Conservation (phyloP, 1,140 invertebrate species). For the Drosophila takahashii region DNA sequence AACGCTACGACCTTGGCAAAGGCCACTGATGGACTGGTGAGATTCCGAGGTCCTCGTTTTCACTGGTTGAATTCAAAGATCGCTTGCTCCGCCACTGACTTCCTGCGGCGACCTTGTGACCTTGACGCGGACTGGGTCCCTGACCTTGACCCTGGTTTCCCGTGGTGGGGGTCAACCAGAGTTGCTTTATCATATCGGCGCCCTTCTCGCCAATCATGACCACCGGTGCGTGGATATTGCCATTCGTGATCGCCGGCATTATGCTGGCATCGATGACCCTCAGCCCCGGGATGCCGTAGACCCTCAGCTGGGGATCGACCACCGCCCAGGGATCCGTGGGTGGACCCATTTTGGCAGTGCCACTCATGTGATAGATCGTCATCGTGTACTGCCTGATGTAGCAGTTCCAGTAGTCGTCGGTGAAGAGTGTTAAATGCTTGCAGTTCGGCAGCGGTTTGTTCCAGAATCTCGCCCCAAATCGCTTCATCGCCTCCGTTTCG, state of each 20-base stretch:
- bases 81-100: slow-evolving; percentile 52
- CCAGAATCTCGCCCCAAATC: slow-evolving; percentile 91
- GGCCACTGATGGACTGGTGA: slow-evolving; percentile 52
- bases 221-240: slow-evolving; percentile 93
- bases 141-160: no score
- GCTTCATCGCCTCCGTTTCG: slow-evolving; percentile 89
- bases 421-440: slow-evolving; percentile 90
- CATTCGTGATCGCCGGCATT: slow-evolving; percentile 89
- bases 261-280: slow-evolving; percentile 86
- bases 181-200: slow-evolving; percentile 92
- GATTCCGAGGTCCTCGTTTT: background rate
- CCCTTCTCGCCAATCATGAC: slow-evolving; percentile 98
- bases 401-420: slow-evolving; percentile 94
- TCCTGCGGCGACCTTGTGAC: background rate
- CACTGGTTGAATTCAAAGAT: slow-evolving; percentile 17
- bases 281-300: slow-evolving; percentile 90
- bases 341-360: slow-evolving; percentile 94
- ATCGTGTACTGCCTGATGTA: slow-evolving; percentile 92
- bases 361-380: slow-evolving; percentile 94
- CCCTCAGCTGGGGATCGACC: slow-evolving; percentile 91
- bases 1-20: slow-evolving; percentile 58
- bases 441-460: slow-evolving; percentile 91
- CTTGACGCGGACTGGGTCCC: slow-evolving; percentile 5
- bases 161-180: slow-evolving; percentile 86
- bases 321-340: slow-evolving; percentile 91